Base-by-base conservation (phyloP, 2,797 vertebrate species). In the Gadopsis bispinosus region DNA sequence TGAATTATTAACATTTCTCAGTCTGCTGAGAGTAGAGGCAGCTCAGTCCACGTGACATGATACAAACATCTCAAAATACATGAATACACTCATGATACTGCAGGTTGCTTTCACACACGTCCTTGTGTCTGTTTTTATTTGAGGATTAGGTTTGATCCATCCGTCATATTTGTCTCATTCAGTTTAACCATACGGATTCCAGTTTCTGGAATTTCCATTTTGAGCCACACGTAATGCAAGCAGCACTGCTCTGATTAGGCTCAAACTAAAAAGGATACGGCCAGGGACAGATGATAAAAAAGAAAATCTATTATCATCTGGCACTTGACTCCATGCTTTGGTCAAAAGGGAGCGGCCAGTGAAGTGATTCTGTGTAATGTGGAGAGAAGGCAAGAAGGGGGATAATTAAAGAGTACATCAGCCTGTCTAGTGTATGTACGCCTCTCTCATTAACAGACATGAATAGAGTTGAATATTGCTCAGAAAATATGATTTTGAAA, bases 401-500 rank as follows among this genome's bases (percentile, higher is more conserved):
- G 69, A 86, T 88, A 80, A 90, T 91, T 87, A 84, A 87, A 86
- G 79, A 72, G 67, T 29, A 65, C 79, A 80, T 73, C 69, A 81
- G 83, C 75, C 78, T 69, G 69, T 79, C 80, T 83, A 17, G 65
- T 87, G 84, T 70, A 67, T 75, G 79, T 66, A 79, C 62, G 50
- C 83, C 87, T 86, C 69, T 86, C 87, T 91, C 86, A 90, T 92
- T 91, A 92, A 83, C 70, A 83, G 87, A 86, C 75, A 82, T 72
- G 80, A 88, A 87, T 75, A 60, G 78, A 90, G 73, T 69, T 77
- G 71, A 90, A 85, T 79, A 86, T 77, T 76, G 77, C 83, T 86
- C 50, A 45, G 74, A 91, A 92, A 89, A 88, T 80, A 87, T 84
- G 67, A 89, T 89, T 91, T 84, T 87, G 67, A 92, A 92, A 93